These are phyloP conservation scores for Chiroxiphia lanceolata DNA, from an alignment of 2,797 vertebrate genomes.

Conservation along the genomic window DNA sequence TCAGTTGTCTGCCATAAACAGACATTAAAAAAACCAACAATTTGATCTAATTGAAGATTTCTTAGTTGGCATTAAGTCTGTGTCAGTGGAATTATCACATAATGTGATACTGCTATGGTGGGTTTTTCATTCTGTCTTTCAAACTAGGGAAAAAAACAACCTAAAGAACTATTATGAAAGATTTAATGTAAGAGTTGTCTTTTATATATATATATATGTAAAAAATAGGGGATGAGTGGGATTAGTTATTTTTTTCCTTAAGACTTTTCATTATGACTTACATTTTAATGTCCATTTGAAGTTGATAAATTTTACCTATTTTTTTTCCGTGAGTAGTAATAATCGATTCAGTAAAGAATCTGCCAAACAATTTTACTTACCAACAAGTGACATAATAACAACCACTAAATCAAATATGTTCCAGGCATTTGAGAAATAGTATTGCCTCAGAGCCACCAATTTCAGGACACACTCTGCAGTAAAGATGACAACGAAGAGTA, in stretches of 20 bases:
- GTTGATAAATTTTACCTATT: background rate
- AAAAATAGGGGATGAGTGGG: background rate
- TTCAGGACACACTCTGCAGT: constrained; percentile 75
- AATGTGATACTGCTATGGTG: background rate
- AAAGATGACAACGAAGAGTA: constrained; percentile 74
- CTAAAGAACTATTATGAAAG: background rate
- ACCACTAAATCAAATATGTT: constrained; percentile 80
- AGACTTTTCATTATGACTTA: background rate
- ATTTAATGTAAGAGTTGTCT: background rate
- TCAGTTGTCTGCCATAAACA: background rate
- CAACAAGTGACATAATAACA: constrained; percentile 72
- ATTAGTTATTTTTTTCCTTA: background rate
- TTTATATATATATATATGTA: background rate
- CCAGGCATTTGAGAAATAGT: constrained; percentile 79
- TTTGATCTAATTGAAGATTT: background rate
- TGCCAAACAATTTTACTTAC: constrained; percentile 61
- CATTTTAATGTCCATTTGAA: background rate
- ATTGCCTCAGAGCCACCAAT: constrained; percentile 74
- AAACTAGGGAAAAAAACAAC: background rate
- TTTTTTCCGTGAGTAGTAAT: background rate
- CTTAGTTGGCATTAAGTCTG: background rate
- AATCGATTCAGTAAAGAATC: background rate
- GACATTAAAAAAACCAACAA: background rate
- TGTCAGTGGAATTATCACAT: background rate
- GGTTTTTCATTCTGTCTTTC: background rate